Evolutionary conservation across 1,140 invertebrate genomes (phyloP).

Genomic region (Mya arenaria): DNA sequence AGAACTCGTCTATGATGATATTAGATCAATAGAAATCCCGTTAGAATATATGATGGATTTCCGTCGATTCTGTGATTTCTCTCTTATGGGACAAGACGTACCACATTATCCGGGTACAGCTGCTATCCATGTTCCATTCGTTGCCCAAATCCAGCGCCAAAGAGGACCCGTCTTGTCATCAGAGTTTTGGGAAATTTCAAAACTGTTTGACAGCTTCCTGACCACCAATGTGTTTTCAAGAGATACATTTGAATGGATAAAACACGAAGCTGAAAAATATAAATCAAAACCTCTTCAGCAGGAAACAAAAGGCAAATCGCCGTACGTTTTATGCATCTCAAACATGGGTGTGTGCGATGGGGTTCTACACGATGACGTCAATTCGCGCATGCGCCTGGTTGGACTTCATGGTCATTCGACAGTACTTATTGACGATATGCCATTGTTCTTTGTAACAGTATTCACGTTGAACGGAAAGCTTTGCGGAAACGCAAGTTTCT

Average conservation of each 20-base stretch:
- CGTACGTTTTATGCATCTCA: constrained; percentile 36
- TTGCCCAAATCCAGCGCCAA: background rate
- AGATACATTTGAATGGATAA: constrained; percentile 11
- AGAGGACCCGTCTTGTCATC: background rate
- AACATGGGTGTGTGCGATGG: constrained; percentile 41
- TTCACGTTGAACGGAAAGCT: constrained; percentile 25
- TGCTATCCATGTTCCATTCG: constrained; percentile 16
- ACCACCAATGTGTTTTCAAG: constrained; percentile 4
- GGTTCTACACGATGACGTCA: constrained; percentile 17
- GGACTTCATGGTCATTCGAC: constrained; percentile 41
- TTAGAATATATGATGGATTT: constrained; percentile 40
- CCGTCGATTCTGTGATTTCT: constrained; percentile 1
- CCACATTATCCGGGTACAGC: constrained; percentile 26
- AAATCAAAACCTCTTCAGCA: background rate
- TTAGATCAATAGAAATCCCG: background rate
- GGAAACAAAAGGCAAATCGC: constrained; percentile 24
- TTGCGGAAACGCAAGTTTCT: constrained; percentile 44
- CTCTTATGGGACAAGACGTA: background rate
- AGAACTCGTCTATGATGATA: constrained; percentile 31
- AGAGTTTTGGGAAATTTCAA: constrained; percentile 31
- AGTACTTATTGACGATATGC: constrained; percentile 41
- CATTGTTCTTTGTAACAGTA: constrained; percentile 24
- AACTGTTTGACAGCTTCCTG: constrained; percentile 1
- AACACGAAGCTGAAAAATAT: background rate
- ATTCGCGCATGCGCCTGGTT: constrained; percentile 1